Percentiles rank a stretch among this genome's conserved stretches.
Evolutionary conservation across 2,797 vertebrate genomes (phyloP).

Genomic region (Erethizon dorsatum): DNA sequence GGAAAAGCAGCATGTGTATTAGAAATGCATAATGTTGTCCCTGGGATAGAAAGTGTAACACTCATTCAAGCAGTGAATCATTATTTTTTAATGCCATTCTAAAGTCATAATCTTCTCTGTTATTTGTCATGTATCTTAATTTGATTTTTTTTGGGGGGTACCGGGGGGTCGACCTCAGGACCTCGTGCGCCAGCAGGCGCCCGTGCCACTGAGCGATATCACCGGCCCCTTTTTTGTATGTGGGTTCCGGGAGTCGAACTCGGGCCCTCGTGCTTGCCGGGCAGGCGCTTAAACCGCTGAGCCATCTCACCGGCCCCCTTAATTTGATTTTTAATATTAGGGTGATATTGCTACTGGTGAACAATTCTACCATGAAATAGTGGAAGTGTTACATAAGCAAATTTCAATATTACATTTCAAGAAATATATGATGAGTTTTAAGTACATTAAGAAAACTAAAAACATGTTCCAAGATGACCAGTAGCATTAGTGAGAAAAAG

Average conservation of each 20-base stretch:
- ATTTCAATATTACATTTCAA: neutral
- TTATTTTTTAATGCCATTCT: neutral
- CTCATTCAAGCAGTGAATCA: neutral
- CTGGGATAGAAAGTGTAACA: neutral
- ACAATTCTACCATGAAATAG: neutral
- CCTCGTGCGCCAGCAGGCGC: too few relatives aligned
- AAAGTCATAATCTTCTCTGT: neutral
- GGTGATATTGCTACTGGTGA: neutral
- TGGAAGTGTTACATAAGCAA: neutral
- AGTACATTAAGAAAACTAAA: neutral
- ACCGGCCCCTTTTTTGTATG: too few relatives aligned
- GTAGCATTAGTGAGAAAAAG: neutral
- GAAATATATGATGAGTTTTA: neutral
- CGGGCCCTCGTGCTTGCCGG: too few relatives aligned
- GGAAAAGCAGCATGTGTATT: neutral
- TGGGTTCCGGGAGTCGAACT: too few relatives aligned
- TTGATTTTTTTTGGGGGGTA: too few relatives aligned
- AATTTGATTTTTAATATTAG: neutral
- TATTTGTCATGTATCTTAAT: neutral
- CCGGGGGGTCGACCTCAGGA: too few relatives aligned
- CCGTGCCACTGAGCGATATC: too few relatives aligned
- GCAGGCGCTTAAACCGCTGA: too few relatives aligned
- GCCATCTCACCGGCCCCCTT: too few relatives aligned
- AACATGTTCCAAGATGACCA: neutral
- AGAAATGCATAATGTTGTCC: neutral